Evolutionary conservation across 1,140 invertebrate genomes (phyloP), one percentile per base, ranked within the genome.

Genomic region (Papilio glaucus): DNA sequence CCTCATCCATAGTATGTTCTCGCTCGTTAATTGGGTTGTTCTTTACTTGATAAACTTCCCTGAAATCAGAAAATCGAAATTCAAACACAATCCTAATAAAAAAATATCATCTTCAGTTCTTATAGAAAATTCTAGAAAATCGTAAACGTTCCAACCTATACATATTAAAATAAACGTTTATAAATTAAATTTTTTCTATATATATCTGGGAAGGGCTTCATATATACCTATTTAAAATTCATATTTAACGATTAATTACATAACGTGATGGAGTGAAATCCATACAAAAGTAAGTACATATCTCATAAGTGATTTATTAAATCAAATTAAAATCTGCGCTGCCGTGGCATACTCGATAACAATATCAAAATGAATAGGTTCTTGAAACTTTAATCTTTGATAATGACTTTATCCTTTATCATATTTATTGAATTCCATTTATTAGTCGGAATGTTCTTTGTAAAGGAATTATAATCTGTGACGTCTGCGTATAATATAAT

Each of bases 11-110:
- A 6, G 71, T 60, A 63, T 93, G 86, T 41, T 94, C 91, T 4
- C 86, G 77, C 42, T 93, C 87, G 67, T 85, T 89, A 68, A 92
- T 84, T 1, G 92, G 90, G 71, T 93, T 90, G 33, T 89, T 91
- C 57, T 92, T 93, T 8, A 93, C 85, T 26, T 90, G 80, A 69
- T 88, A 82, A n/a, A 88, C 69, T 75, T 93, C 88, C 73, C 93
- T 94, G 80, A 76, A 88, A 82, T 33, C 70, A 76, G 75, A 79
- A 61, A 68, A 60, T n/a, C 1, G 0, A 37, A 18, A 38, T 33
- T 15, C 6, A 18, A 21, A 24, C 37, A 18, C 0, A 18, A 63
- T n/a, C n/a, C n/a, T n/a, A n/a, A n/a, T n/a, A n/a, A n/a, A n/a
- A n/a, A n/a, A n/a, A n/a, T n/a, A n/a, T n/a, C n/a, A n/a, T n/a